Percentiles rank a stretch among this genome's conserved stretches.
Conservation (phyloP, 1,140 invertebrate genomes). For the Coelopa frigida region DNA sequence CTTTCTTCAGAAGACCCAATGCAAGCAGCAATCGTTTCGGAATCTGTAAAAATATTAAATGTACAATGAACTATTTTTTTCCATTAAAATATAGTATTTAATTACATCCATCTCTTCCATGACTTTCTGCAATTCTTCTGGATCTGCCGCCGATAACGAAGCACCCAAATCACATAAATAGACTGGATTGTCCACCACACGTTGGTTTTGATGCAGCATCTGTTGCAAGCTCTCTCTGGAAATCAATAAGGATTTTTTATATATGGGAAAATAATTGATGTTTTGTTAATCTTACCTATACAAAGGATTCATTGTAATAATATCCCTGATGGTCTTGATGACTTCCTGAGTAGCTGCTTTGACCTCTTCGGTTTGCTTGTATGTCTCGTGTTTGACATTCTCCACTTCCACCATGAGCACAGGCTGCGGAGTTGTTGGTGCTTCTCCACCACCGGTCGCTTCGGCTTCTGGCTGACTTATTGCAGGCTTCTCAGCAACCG, state of each 20-base stretch:
- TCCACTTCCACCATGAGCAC: conserved; percentile 93
- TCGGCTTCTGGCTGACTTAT: background rate
- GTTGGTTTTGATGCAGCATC: conserved; percentile 90
- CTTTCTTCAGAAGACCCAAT: conserved; percentile 90
- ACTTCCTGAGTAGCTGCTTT: conserved; percentile 96
- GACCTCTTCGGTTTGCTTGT: conserved; percentile 88
- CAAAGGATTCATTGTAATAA: conserved; percentile 91
- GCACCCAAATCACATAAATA: conserved; percentile 95
- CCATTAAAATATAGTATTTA: background rate
- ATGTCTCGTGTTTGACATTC: conserved; percentile 86
- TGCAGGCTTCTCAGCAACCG: background rate
- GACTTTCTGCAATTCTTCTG: conserved; percentile 86
- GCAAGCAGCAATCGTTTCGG: conserved; percentile 84
- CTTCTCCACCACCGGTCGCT: conserved; percentile 32
- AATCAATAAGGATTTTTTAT: conserved; percentile 1
- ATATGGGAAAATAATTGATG: background rate
- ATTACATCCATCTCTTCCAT: conserved; percentile 86
- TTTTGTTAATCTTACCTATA: conserved; percentile 53
- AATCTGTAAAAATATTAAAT: conserved; percentile 57
- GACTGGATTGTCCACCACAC: conserved; percentile 97
- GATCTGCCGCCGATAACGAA: conserved; percentile 87
- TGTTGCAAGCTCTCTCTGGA: conserved; percentile 76
- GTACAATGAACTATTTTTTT: background rate
- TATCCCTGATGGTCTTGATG: conserved; percentile 95
- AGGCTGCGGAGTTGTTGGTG: conserved; percentile 22